Base-by-base conservation (phyloP, 2,113 vertebrate species). In the Bagarius yarrelli region DNA sequence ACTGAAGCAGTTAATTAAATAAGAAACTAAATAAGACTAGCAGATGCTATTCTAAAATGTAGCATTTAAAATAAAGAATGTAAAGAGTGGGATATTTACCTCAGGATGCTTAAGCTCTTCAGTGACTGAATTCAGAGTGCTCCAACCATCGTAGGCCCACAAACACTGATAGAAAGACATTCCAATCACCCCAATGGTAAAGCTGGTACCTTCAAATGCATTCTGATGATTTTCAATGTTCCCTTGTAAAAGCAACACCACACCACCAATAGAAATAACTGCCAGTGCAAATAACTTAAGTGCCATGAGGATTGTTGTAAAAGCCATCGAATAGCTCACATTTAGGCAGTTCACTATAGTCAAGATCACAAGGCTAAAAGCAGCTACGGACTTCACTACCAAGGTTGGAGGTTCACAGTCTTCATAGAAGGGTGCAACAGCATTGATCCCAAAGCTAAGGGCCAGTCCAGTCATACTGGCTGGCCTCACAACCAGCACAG, bases 101-200 rank as follows among this genome's bases (percentile, higher is more conserved):
- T 96, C 92, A 15, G 94, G 94, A 4, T 91, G 94, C 86, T 92
- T 94, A 52, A 97, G 86, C 82, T 96, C 95, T 79, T 97, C 96
- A 0, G 90, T 93, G 57, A 95, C 90, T 34, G 87, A 92, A 85
- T 95, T 96, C 82, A 97, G 85, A 80, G 92, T 94, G 86, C 92
- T 96, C 95, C 95, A 96, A 53, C 95, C 94, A 44, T 95, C 93
- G 0, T 92, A 97, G 71, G 94, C 94, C 94, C 95, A 96, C 25
- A 96, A 90, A 0, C 94, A 95, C 88, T 96, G 95, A 87, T 94
- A 96, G 88, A 97, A 95, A 0, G 95, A 94, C 81, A 93, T 89
- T 53, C 93, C 92, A 30, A 96, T 87, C 5, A 88, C 14, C 74
- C 89, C 90, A 0, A 92, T 84, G 77, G 91, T 88, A 0, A 86